phyloP scores from a whole-genome alignment of 2,797 vertebrate species.

The Clarias platycephalus region DNA sequence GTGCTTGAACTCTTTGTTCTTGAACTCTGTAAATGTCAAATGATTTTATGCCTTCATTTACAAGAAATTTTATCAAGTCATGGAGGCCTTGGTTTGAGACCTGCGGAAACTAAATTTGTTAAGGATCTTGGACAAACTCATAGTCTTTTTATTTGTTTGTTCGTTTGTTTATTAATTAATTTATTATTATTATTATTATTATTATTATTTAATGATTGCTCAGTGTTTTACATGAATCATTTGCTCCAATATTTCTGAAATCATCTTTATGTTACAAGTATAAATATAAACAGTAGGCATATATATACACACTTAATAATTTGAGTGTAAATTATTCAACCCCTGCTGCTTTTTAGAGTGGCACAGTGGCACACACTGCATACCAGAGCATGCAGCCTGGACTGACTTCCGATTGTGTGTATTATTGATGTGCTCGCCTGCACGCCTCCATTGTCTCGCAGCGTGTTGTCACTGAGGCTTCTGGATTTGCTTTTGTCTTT shows the following conservation, averaged over 20 bases:
- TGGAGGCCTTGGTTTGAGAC: neutral
- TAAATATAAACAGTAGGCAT: neutral
- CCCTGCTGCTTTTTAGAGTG: constrained; percentile 2
- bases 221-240: neutral
- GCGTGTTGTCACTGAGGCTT: constrained; percentile 48
- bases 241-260: neutral
- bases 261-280: neutral
- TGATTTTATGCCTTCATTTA: too few species aligned
- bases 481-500: constrained; percentile 60
- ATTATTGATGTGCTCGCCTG: constrained; percentile 51
- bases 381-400: constrained; percentile 38
- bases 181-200: neutral
- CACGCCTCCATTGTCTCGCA: constrained; percentile 41
- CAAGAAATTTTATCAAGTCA: too few species aligned
- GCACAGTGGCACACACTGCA: constrained; percentile 16
- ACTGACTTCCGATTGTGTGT: constrained; percentile 49
- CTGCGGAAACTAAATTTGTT: neutral
- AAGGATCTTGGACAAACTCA: neutral
- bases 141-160: neutral
- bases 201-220: neutral
- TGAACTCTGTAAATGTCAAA: too few species aligned
- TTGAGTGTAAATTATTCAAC: constrained; percentile 30
- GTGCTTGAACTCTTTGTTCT: too few species aligned
- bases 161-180: too few species aligned
- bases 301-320: neutral